Percentiles rank a stretch among this genome's conserved stretches.
Evolutionary conservation across 2,888 invertebrate genomes (phyloP).

Genomic region (Anticlea derivata): DNA sequence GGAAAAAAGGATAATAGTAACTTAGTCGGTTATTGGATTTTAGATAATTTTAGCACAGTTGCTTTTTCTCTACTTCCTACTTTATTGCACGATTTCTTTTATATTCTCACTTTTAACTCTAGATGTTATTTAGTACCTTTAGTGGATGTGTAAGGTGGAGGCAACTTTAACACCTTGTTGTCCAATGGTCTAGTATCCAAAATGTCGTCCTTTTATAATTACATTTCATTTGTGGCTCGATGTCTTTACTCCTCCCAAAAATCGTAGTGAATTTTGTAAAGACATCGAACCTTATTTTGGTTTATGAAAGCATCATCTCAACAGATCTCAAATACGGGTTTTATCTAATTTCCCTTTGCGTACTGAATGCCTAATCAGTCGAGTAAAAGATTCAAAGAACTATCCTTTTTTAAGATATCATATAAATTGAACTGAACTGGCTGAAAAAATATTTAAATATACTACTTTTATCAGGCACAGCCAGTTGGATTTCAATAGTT

Average conservation of each 20-base stretch:
- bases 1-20: background rate
- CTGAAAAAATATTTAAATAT: too few relatives aligned
- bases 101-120: slow-evolving; percentile 21
- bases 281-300: slow-evolving; percentile 13
- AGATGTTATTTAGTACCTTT: slow-evolving; percentile 21
- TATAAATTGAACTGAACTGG: too few relatives aligned
- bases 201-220: slow-evolving; percentile 8
- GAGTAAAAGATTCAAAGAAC: too few relatives aligned
- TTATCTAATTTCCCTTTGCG: too few relatives aligned
- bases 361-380: too few relatives aligned
- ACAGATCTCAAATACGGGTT: slow-evolving; percentile 6
- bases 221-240: slow-evolving; percentile 7
- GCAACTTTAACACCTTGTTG: slow-evolving; percentile 37
- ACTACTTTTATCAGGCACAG: background rate
- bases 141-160: slow-evolving; percentile 41
- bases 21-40: slow-evolving; percentile 12
- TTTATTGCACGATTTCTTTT: slow-evolving; percentile 28
- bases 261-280: slow-evolving; percentile 1
- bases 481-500: background rate
- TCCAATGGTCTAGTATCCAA: slow-evolving; percentile 13
- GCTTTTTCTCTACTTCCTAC: slow-evolving; percentile 23
- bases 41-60: background rate
- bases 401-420: too few relatives aligned
- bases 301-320: slow-evolving; percentile 7
- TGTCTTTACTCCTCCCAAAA: slow-evolving; percentile 5